Evolutionary conservation across 1,140 invertebrate genomes (phyloP).

Genomic region (Oedothorax gibbosus): DNA sequence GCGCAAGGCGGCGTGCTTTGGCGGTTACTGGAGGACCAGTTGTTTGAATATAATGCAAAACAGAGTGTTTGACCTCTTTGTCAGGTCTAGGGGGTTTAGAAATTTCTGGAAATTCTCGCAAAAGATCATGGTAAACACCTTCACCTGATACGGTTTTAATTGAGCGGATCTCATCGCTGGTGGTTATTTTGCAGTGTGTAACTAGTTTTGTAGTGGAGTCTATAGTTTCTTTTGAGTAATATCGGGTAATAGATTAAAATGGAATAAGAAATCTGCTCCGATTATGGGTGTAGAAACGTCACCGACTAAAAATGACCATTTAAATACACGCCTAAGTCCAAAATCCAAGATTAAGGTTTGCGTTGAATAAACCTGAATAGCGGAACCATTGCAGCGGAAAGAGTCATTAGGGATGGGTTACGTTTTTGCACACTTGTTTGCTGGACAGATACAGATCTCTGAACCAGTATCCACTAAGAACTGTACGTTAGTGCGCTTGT

Average conservation of each 20-base stretch:
- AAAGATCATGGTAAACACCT: slow-evolving; percentile 14
- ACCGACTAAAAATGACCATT: slow-evolving; percentile 34
- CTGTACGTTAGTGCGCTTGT: neutral
- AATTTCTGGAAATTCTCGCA: slow-evolving; percentile 39
- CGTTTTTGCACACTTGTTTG: too few relatives aligned
- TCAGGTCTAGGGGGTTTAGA: neutral
- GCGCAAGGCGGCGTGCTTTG: slow-evolving; percentile 8
- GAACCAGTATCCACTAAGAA: too few relatives aligned
- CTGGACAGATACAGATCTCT: too few relatives aligned
- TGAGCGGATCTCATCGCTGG: neutral
- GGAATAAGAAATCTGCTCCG: slow-evolving; percentile 52
- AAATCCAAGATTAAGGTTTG: slow-evolving; percentile 19
- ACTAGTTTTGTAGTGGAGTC: slow-evolving; percentile 23
- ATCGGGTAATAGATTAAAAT: slow-evolving; percentile 42
- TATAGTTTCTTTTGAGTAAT: neutral
- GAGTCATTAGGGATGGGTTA: neutral
- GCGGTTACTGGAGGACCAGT: slow-evolving; percentile 22
- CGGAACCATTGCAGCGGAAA: slow-evolving; percentile 27
- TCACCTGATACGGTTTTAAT: slow-evolving; percentile 12
- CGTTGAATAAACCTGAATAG: slow-evolving; percentile 16
- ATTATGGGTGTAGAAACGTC: slow-evolving; percentile 36
- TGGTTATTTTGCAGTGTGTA: neutral
- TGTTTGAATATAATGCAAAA: slow-evolving; percentile 53
- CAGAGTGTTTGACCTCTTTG: slow-evolving; percentile 16
- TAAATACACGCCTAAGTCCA: slow-evolving; percentile 16